phyloP scores from a whole-genome alignment of 2,113 vertebrate species.

The Numenius arquata region DNA sequence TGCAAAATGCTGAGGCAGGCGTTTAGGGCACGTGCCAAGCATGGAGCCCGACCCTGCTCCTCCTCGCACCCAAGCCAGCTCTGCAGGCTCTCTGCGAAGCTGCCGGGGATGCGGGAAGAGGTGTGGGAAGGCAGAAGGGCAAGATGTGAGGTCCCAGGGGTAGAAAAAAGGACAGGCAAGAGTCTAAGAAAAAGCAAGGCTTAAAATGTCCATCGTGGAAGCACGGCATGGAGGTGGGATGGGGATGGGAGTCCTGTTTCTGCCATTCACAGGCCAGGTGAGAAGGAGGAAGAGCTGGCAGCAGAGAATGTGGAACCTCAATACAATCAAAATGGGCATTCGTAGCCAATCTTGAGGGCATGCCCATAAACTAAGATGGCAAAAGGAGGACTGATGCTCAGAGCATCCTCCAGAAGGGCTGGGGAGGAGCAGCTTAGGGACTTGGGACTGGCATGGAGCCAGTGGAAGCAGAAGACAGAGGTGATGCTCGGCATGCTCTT shows the following conservation, averaged over 20 bases:
- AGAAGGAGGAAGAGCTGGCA: neutral
- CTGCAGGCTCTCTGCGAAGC: neutral
- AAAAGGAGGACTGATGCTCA: neutral
- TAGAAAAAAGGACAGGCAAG: neutral
- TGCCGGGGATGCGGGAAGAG: accelerated
- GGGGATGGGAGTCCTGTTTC: neutral
- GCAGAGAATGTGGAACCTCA: neutral
- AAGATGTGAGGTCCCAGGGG: accelerated
- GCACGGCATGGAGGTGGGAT: accelerated
- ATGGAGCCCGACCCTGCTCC: accelerated
- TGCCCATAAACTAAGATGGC: neutral
- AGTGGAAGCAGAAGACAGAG: neutral
- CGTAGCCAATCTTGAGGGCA: neutral
- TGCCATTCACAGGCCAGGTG: neutral
- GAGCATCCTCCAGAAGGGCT: neutral
- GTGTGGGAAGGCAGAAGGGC: neutral
- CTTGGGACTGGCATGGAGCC: accelerated
- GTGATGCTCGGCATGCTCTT: accelerated
- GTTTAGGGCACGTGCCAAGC: neutral
- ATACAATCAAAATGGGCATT: accelerated
- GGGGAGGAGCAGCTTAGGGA: neutral
- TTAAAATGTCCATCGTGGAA: accelerated
- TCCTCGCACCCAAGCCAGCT: neutral
- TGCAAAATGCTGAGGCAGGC: conserved; percentile 40
- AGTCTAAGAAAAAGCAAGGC: neutral